Base-by-base conservation (phyloP, 2,888 invertebrate genomes). In the Hybos culiciformis region DNA sequence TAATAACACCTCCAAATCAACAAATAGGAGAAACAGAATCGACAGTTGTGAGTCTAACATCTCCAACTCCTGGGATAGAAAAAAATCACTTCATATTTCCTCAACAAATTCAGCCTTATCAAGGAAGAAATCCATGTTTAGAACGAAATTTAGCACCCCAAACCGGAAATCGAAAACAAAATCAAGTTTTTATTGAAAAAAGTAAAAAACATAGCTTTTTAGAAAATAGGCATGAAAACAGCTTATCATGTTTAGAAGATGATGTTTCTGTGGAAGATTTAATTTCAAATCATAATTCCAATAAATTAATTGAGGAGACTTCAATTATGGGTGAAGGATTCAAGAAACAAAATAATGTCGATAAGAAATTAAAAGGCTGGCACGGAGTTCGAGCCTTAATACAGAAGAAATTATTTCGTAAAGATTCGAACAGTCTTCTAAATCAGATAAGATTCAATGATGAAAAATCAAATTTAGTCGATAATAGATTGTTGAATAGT, bases 121-220 rank as follows among this genome's bases (percentile, higher is more conserved):
- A 88, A 61, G 91, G 90, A 2, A 71, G 84, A 21, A 91, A 88
- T 70, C 77, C 81, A 9, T 91, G 87, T 49, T 70, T 81, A 56
- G 85, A 84, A 57, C 68, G 84, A 9, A 87, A 87, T 66, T 63
- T 78, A 51, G 75, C 64, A 3, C 64, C 62, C 1, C 49, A 56
- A 7, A 41, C 55, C 1, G 26, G 48, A 4, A 45, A 31, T 32
- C 39, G 23, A 39, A 59, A 59, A 2, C 54, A 56, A 11, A 54
- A 58, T 0, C 63, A 59, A 5, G 54, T 62, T 11, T 52, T 64
- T 3, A 60, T 66, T 21, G 62, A 64, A 41, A 61, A 63, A 31
- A 64, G 62, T 44, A 63, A 63, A 47, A 66, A 66, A 50, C 64
- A 64, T 45, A 63, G 63, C 41, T 65, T 65, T 34, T 60, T 62